Conservation (phyloP, 2,113 vertebrate genomes). For the Pseudopipra pipra region DNA sequence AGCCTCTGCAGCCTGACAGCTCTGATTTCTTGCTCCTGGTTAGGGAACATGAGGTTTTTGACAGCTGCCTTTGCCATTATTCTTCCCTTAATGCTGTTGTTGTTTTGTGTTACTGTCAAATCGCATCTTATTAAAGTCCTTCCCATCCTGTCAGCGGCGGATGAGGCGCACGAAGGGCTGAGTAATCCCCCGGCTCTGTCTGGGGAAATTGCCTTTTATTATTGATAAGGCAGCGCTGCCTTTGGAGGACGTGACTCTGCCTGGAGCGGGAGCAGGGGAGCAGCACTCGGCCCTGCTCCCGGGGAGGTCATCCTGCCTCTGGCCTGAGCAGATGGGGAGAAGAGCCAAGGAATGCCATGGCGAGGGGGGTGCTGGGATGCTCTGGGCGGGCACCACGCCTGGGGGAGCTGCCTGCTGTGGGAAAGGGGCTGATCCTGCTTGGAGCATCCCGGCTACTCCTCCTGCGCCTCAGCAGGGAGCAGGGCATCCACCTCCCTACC, state of each 20-base stretch:
- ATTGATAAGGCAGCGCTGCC: conserved; percentile 39
- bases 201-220: conserved; percentile 44
- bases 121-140: conserved; percentile 31
- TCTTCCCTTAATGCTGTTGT: conserved; percentile 62
- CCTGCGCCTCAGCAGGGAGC: fast-evolving
- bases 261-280: background rate
- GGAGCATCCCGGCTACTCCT: background rate
- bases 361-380: background rate
- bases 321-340: background rate
- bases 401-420: background rate
- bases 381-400: background rate
- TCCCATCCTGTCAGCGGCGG: conserved; percentile 28
- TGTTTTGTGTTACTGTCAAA: conserved; percentile 65
- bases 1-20: background rate
- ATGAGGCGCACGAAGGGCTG: background rate
- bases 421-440: background rate
- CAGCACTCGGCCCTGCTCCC: background rate
- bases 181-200: background rate
- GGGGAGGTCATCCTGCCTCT: background rate
- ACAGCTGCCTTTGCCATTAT: conserved; percentile 46
- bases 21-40: conserved; percentile 10
- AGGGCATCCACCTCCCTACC: fast-evolving
- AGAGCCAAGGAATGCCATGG: background rate
- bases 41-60: conserved; percentile 33
- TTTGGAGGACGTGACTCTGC: background rate